A percentile compares a stretch with the other conserved stretches of the same genome.
Conservation (phyloP, 2,888 invertebrate genomes). For the Girardia tigrina region DNA sequence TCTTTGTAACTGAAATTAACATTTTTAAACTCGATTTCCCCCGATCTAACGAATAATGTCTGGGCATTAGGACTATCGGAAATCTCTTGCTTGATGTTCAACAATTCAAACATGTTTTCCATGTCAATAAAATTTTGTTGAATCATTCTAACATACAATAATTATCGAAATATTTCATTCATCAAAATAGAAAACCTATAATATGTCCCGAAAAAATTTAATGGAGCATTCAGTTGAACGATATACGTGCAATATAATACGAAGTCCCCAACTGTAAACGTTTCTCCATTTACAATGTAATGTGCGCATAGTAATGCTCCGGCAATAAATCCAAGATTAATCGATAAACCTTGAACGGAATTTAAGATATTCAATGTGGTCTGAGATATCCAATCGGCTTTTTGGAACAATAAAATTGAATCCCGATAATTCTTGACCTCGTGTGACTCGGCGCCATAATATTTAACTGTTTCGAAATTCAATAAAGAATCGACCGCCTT, state of each 20-base stretch:
- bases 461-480: slow-evolving; percentile 96
- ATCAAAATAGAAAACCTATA: slow-evolving; percentile 61
- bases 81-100: slow-evolving; percentile 73
- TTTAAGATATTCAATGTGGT: slow-evolving; percentile 77
- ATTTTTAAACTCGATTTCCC: slow-evolving; percentile 67
- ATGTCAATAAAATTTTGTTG: slow-evolving; percentile 95
- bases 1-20: slow-evolving; percentile 69
- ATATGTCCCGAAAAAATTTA: slow-evolving; percentile 95
- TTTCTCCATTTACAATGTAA: slow-evolving; percentile 60
- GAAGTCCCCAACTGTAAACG: slow-evolving; percentile 78
- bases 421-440: slow-evolving; percentile 52
- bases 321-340: slow-evolving; percentile 67
- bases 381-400: slow-evolving; percentile 73
- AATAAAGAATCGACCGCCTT: slow-evolving; percentile 83
- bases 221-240: slow-evolving; percentile 74
- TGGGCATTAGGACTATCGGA: slow-evolving; percentile 65
- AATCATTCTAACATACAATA: slow-evolving; percentile 61
- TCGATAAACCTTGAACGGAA: slow-evolving; percentile 73
- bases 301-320: slow-evolving; percentile 77
- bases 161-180: neutral
- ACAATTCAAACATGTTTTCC: slow-evolving; percentile 96
- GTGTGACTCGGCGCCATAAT: slow-evolving; percentile 74
- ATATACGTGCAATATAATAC: slow-evolving; percentile 86
- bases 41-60: slow-evolving; percentile 58
- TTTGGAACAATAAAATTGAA: slow-evolving; percentile 53